Percentiles rank a stretch among this genome's conserved stretches.
phyloP scores from a whole-genome alignment of 2,113 vertebrate species.

The Alethe castanea region DNA sequence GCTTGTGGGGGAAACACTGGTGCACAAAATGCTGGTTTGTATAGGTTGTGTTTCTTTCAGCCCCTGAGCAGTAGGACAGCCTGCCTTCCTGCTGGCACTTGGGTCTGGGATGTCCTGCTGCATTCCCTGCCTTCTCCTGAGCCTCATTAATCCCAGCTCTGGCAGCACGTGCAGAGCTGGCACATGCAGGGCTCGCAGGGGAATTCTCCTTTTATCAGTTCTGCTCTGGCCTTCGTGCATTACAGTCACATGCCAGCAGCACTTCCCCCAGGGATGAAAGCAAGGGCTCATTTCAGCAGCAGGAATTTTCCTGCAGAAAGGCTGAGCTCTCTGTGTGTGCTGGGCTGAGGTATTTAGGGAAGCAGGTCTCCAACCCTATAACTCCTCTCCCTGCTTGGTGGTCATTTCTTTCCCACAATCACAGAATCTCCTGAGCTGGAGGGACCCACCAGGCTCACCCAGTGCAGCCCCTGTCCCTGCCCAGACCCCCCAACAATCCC shows the following conservation, averaged over 20 bases:
- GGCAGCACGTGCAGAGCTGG: not conserved
- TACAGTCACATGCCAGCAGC: not conserved
- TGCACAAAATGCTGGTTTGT: not conserved
- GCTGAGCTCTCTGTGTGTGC: not conserved
- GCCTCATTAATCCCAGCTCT: not conserved
- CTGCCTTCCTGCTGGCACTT: not conserved
- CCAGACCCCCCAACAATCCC: rapidly evolving
- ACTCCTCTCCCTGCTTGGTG: not conserved
- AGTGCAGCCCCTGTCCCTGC: rapidly evolving
- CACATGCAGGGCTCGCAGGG: not conserved
- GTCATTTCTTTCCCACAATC: not conserved
- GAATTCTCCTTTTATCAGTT: not conserved
- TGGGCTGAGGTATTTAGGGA: not conserved
- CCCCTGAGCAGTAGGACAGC: not conserved
- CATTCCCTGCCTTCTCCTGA: not conserved
- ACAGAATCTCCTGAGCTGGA: not conserved
- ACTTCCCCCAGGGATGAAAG: not conserved
- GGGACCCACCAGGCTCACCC: rapidly evolving
- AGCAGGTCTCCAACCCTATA: rapidly evolving
- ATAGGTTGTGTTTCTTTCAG: not conserved
- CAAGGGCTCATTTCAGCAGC: not conserved
- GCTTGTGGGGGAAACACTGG: not conserved
- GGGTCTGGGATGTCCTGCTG: not conserved
- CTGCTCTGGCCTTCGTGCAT: not conserved
- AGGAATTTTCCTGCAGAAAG: not conserved